phyloP scores from a whole-genome alignment of 2,797 vertebrate genomes.

The Iguana delicatissima region DNA sequence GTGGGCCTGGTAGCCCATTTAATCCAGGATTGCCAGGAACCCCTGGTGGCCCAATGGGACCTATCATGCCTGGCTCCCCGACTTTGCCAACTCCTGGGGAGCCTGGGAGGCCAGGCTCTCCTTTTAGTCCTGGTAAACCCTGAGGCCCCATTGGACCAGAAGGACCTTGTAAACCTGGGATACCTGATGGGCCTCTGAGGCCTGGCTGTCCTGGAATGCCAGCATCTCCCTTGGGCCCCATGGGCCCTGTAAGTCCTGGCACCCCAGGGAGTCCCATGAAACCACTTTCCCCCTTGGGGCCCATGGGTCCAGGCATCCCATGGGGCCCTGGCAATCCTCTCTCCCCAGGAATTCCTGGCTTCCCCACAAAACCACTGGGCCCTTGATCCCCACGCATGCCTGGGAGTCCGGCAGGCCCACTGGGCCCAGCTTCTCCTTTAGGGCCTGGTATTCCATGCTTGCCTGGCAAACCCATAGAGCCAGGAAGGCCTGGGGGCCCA shows the following conservation, averaged over 20 bases:
- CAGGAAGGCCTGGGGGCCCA: slow-evolving; percentile 89
- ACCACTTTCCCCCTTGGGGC: slow-evolving; percentile 93
- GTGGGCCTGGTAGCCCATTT: slow-evolving; percentile 87
- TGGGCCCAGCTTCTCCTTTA: slow-evolving; percentile 91
- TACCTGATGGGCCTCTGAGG: slow-evolving; percentile 92
- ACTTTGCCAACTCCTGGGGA: slow-evolving; percentile 87
- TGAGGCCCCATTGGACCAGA: slow-evolving; percentile 96
- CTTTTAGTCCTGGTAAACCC: slow-evolving; percentile 91
- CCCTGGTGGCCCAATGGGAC: slow-evolving; percentile 92
- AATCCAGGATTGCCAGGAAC: slow-evolving; percentile 88
- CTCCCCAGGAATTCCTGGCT: slow-evolving; percentile 92
- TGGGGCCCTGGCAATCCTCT: slow-evolving; percentile 89
- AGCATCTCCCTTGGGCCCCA: slow-evolving; percentile 90
- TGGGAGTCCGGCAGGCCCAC: slow-evolving; percentile 89
- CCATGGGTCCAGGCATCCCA: slow-evolving; percentile 89
- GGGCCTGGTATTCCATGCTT: slow-evolving; percentile 90
- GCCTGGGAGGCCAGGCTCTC: slow-evolving; percentile 90
- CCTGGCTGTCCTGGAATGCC: slow-evolving; percentile 92
- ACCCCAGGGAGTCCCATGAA: slow-evolving; percentile 91
- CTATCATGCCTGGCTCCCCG: slow-evolving; percentile 88
- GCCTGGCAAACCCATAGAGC: slow-evolving; percentile 94
- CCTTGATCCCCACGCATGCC: slow-evolving; percentile 95
- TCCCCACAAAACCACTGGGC: slow-evolving; percentile 87
- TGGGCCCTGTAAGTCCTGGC: slow-evolving; percentile 85
- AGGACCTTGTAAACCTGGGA: slow-evolving; percentile 94